phyloP scores from a whole-genome alignment of 2,113 vertebrate species.

The Cygnus buccinator region DNA sequence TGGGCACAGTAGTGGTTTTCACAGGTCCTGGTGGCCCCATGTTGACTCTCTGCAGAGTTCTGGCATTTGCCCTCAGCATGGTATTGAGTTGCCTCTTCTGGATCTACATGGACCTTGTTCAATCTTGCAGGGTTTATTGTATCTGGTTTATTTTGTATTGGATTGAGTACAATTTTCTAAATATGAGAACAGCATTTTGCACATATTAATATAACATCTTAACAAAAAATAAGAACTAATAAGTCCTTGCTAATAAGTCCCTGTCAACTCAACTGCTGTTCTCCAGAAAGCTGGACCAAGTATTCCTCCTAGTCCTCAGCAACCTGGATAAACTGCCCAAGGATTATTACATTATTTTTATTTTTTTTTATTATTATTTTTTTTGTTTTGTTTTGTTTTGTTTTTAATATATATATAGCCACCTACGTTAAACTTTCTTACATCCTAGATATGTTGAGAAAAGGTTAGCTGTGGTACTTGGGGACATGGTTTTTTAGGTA shows the following conservation, averaged over 20 bases:
- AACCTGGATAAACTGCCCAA: background rate
- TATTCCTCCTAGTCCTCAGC: background rate
- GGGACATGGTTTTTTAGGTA: too few relatives aligned
- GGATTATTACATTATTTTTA: background rate
- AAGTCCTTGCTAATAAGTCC: background rate
- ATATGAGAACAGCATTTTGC: background rate
- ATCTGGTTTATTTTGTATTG: background rate
- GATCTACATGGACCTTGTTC: background rate
- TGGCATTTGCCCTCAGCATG: fast-evolving
- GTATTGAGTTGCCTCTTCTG: background rate
- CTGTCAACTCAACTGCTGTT: background rate
- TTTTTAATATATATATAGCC: background rate
- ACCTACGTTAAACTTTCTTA: background rate
- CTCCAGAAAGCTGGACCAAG: background rate
- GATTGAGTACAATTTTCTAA: background rate
- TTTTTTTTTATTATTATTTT: background rate
- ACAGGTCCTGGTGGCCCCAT: background rate
- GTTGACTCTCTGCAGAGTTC: background rate
- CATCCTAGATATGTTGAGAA: background rate
- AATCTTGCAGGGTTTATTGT: background rate
- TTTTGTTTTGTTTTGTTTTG: background rate
- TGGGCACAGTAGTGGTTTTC: fast-evolving
- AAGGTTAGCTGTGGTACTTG: too few relatives aligned
- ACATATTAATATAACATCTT: background rate
- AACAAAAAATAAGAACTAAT: background rate